Conservation (phyloP, 2,113 vertebrate genomes). For the Macquaria australasica region DNA sequence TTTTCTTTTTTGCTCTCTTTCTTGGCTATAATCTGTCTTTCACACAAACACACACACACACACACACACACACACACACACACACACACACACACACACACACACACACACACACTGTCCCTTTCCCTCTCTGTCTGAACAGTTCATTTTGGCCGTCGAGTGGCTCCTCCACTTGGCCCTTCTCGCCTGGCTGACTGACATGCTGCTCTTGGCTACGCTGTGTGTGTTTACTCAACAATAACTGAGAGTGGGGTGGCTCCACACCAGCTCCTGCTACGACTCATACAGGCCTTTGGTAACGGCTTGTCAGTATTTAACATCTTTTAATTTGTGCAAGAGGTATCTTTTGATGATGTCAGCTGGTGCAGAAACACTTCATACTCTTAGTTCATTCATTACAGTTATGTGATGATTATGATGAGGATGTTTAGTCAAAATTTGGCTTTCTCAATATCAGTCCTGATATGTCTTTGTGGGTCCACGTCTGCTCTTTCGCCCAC, state of each 20-base stretch:
- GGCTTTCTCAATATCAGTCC: neutral
- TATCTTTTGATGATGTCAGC: constrained; percentile 17
- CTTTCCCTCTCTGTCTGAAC: constrained; percentile 3
- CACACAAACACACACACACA: neutral
- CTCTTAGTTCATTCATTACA: neutral
- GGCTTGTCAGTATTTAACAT: neutral
- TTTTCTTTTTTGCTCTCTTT: constrained; percentile 22
- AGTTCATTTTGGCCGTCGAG: constrained; percentile 39
- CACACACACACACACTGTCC: constrained; percentile 11
- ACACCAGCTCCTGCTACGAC: constrained; percentile 42
- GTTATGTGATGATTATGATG: neutral
- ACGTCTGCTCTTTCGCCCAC: constrained; percentile 12
- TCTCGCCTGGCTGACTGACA: constrained; percentile 63
- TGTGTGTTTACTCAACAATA: constrained; percentile 74
- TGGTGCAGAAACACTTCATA: constrained; percentile 3
- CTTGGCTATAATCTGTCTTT: constrained; percentile 20
- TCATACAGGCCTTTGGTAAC: constrained; percentile 17
- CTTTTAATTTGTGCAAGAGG: neutral
- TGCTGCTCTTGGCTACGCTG: constrained; percentile 57
- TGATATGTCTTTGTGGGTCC: constrained; percentile 24
- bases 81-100: constrained; percentile 3
- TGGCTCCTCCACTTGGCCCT: constrained; percentile 56
- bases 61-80: neutral
- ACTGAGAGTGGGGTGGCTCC: constrained; percentile 62
- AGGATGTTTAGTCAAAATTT: constrained; percentile 11